phyloP scores from a whole-genome alignment of 2,113 vertebrate genomes.

The Oncorhynchus keta region DNA sequence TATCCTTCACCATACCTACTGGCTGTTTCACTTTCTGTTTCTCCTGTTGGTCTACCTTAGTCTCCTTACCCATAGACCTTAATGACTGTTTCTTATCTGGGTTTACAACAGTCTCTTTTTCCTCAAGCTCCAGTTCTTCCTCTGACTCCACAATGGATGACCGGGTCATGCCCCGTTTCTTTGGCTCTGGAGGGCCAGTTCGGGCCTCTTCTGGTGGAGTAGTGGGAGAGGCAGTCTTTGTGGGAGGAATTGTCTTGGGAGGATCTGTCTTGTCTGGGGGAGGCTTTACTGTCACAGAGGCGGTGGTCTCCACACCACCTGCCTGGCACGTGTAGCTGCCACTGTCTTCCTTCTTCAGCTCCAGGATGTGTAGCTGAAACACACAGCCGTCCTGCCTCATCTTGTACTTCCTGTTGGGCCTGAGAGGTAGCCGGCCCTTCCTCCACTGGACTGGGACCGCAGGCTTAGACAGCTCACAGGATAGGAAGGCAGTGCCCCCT shows the following conservation, averaged over 20 bases:
- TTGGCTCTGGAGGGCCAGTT: constrained; percentile 23
- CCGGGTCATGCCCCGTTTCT: constrained; percentile 52
- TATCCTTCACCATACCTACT: constrained; percentile 5
- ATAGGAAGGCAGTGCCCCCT: constrained; percentile 29
- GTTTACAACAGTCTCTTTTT: constrained; percentile 7
- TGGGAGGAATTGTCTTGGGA: background rate
- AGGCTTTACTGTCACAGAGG: constrained; percentile 59
- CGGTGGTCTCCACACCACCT: constrained; percentile 38
- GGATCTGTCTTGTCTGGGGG: constrained; percentile 36
- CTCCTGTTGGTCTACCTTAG: constrained; percentile 12
- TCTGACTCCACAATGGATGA: constrained; percentile 51
- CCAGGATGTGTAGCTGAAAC: constrained; percentile 41
- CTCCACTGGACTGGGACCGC: constrained; percentile 60
- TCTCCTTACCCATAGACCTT: constrained; percentile 1
- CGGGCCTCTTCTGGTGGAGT: constrained; percentile 28
- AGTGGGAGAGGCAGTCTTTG: constrained; percentile 12
- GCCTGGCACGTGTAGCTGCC: constrained; percentile 56
- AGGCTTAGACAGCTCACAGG: constrained; percentile 64
- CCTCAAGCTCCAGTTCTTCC: constrained; percentile 31
- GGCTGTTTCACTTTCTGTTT: constrained; percentile 25
- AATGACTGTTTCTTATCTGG: background rate
- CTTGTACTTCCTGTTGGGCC: constrained; percentile 47
- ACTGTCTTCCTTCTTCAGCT: constrained; percentile 58
- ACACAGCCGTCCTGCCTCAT: constrained; percentile 68
- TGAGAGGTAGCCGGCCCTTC: constrained; percentile 64